These are phyloP conservation scores for Beroe forskalii DNA, from an alignment of 37 sponge, comb jelly and placozoan genomes.

Conservation along the genomic window DNA sequence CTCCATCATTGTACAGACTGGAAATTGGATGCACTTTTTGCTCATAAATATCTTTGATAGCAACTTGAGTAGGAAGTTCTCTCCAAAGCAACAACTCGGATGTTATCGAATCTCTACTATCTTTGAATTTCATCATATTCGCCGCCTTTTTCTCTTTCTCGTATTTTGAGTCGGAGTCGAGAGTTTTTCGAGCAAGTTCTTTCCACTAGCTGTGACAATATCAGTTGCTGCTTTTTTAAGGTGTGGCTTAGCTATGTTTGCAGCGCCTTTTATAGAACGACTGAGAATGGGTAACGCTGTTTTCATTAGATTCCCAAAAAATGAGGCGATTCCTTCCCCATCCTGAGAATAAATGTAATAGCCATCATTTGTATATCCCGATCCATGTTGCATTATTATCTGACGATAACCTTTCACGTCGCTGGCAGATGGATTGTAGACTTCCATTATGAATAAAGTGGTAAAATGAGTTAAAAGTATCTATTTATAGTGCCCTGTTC, in stretches of 20 bases:
- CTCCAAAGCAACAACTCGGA: not conserved
- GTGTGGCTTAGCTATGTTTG: not conserved
- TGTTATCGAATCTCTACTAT: not conserved
- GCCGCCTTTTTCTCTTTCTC: not conserved
- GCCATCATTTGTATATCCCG: not conserved
- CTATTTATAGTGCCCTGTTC: no score
- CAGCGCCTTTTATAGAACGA: conserved; percentile 14
- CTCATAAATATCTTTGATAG: not conserved
- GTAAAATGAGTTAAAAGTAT: no score
- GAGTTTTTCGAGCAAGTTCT: not conserved
- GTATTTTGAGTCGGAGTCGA: not conserved
- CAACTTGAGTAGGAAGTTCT: not conserved
- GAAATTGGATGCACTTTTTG: not conserved
- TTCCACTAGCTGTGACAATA: not conserved
- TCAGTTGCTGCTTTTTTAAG: not conserved
- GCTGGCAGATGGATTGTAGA: not conserved
- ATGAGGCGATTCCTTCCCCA: not conserved
- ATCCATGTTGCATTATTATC: conserved; percentile 15
- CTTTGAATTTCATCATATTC: not conserved
- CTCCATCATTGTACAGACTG: not conserved
- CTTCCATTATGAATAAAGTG: no score
- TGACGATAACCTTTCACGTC: not conserved
- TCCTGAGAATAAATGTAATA: conserved; percentile 10
- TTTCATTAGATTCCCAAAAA: not conserved
- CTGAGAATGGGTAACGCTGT: not conserved